Conservation (phyloP, 2,888 invertebrate species). For the Lagria hirta region DNA sequence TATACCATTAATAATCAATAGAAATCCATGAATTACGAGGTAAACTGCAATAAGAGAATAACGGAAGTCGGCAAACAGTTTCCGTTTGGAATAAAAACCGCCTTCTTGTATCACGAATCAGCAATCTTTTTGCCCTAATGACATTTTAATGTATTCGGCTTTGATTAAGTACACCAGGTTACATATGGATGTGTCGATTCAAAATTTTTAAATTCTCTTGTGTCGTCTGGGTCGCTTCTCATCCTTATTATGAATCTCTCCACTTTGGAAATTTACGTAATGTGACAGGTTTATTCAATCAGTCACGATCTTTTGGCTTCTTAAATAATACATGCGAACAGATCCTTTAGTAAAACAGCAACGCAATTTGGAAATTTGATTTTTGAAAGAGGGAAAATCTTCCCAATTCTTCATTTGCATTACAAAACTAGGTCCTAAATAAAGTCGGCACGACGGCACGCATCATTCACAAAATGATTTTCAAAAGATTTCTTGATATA, state of each 20-base stretch:
- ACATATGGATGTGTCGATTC: constrained; percentile 6
- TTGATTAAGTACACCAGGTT: constrained; percentile 25
- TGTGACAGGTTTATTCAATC: constrained; percentile 5
- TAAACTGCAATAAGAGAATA: constrained; percentile 33
- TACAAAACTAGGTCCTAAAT: no score
- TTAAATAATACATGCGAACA: constrained; percentile 6
- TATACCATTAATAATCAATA: constrained; percentile 33
- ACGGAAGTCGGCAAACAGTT: constrained; percentile 34
- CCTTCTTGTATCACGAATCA: constrained; percentile 30
- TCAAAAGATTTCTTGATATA: no score
- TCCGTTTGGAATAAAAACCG: constrained; percentile 33
- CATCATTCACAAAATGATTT: no score
- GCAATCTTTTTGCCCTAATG: constrained; percentile 27
- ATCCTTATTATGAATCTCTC: constrained; percentile 1
- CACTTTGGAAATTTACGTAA: constrained; percentile 2
- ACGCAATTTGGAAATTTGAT: no score
- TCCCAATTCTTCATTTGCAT: no score
- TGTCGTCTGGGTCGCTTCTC: no score
- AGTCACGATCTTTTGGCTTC: no score
- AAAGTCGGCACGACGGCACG: no score
- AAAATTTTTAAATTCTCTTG: no score
- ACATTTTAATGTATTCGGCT: constrained; percentile 28
- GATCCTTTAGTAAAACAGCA: no score
- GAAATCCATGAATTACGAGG: constrained; percentile 32
- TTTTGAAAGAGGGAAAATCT: no score